Conservation (phyloP, 2,888 invertebrate species). For the Drosophila borborema region DNA sequence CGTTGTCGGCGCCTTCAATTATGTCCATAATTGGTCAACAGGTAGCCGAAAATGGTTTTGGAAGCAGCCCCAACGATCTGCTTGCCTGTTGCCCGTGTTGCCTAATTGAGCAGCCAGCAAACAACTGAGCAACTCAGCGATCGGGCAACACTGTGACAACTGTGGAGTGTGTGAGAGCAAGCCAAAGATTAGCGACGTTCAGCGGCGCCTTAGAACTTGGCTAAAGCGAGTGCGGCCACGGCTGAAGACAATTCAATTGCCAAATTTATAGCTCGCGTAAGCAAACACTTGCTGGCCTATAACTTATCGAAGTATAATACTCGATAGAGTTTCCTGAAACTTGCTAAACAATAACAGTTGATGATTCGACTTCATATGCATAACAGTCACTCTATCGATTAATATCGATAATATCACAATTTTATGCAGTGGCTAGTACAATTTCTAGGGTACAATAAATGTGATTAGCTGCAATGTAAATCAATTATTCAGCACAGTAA, state of each 20-base stretch:
- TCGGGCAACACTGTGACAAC: conserved; percentile 14
- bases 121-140: conserved; percentile 10
- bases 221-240: conserved; percentile 1
- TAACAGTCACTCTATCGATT: not conserved
- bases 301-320: no score
- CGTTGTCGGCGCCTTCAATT: conserved; percentile 72
- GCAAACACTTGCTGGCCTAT: not conserved
- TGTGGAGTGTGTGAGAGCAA: conserved; percentile 28
- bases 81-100: conserved; percentile 35
- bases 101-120: conserved; percentile 56
- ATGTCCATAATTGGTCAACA: conserved; percentile 78
- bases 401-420: not conserved
- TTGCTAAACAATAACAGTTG: no score
- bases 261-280: not conserved
- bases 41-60: conserved; percentile 75
- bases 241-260: conserved; percentile 7
- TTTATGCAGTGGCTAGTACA: no score
- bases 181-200: conserved; percentile 26
- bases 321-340: no score
- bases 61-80: conserved; percentile 26
- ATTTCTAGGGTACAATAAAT: not conserved
- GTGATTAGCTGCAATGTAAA: not conserved
- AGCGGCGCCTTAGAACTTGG: conserved; percentile 42
- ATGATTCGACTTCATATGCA: not conserved
- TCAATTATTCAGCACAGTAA: not conserved